phyloP scores from a whole-genome alignment of 2,888 invertebrate species.

The Hedya salicella region DNA sequence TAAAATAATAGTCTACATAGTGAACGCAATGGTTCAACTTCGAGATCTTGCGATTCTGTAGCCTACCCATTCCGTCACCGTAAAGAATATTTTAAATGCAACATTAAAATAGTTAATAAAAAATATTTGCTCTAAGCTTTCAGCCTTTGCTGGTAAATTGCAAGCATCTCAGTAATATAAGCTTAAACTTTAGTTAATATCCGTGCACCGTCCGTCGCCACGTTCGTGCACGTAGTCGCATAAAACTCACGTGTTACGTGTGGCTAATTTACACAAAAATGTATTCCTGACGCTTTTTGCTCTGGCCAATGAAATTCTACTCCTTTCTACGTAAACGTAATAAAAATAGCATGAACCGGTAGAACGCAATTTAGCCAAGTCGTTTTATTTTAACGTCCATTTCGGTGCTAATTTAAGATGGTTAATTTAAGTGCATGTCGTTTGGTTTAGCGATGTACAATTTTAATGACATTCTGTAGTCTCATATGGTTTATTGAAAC shows the following conservation, averaged over 20 bases:
- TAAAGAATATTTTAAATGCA: not conserved
- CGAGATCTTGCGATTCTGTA: no score
- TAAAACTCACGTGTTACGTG: constrained; percentile 46
- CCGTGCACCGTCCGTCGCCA: constrained; percentile 2
- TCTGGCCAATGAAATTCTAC: constrained; percentile 48
- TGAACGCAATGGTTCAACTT: no score
- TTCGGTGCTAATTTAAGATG: constrained; percentile 2
- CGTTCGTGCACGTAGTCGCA: constrained; percentile 24
- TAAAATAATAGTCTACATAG: no score
- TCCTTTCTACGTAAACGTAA: constrained; percentile 45
- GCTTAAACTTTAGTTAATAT: constrained; percentile 17
- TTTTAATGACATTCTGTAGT: not conserved
- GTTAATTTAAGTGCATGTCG: not conserved
- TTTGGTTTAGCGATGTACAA: not conserved
- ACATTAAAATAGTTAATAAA: not conserved
- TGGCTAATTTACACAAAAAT: constrained; percentile 55
- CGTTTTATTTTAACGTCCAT: constrained; percentile 20
- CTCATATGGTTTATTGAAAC: not conserved
- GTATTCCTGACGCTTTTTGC: constrained; percentile 51
- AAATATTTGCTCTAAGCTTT: not conserved
- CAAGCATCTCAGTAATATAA: not conserved
- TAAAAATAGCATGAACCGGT: constrained; percentile 45
- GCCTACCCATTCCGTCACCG: no score
- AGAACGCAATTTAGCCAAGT: constrained; percentile 35
- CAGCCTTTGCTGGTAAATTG: not conserved